Evolutionary conservation across 2,113 vertebrate genomes (phyloP).

Genomic region (Oncorhynchus nerka): DNA sequence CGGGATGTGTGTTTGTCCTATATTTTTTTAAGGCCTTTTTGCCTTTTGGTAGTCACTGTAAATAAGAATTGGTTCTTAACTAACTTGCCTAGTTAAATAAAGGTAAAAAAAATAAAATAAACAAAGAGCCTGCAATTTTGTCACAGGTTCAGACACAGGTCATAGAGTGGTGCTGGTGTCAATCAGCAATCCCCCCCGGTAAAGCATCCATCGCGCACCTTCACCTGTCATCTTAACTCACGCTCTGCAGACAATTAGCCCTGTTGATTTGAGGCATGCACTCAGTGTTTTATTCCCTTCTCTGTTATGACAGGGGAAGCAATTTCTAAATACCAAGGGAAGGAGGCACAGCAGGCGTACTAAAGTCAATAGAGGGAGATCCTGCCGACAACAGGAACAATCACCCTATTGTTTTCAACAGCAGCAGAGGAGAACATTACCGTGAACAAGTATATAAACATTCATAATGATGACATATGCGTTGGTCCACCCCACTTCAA

Average conservation of each 20-base stretch:
- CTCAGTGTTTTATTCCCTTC: slow-evolving; percentile 36
- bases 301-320: slow-evolving; percentile 67
- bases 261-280: slow-evolving; percentile 8
- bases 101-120: slow-evolving; percentile 52
- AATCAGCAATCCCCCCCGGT: slow-evolving; percentile 18
- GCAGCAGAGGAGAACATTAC: slow-evolving; percentile 37
- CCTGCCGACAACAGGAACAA: slow-evolving; percentile 59
- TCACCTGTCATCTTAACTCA: slow-evolving; percentile 67
- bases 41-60: no score
- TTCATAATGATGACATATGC: neutral
- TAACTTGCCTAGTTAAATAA: slow-evolving; percentile 57
- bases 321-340: slow-evolving; percentile 62
- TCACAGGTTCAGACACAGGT: slow-evolving; percentile 68
- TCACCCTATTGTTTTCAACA: slow-evolving; percentile 59
- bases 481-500: neutral
- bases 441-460: slow-evolving; percentile 22
- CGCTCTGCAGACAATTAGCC: slow-evolving; percentile 45
- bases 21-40: no score
- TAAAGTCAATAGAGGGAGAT: slow-evolving; percentile 62
- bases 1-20: no score
- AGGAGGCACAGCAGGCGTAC: slow-evolving; percentile 51
- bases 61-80: slow-evolving; percentile 15
- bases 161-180: slow-evolving; percentile 52
- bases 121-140: slow-evolving; percentile 65
- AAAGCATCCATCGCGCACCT: slow-evolving; percentile 51